These are phyloP conservation scores for Donacobius atricapilla DNA, from an alignment of 2,113 vertebrate genomes.

Conservation along the genomic window DNA sequence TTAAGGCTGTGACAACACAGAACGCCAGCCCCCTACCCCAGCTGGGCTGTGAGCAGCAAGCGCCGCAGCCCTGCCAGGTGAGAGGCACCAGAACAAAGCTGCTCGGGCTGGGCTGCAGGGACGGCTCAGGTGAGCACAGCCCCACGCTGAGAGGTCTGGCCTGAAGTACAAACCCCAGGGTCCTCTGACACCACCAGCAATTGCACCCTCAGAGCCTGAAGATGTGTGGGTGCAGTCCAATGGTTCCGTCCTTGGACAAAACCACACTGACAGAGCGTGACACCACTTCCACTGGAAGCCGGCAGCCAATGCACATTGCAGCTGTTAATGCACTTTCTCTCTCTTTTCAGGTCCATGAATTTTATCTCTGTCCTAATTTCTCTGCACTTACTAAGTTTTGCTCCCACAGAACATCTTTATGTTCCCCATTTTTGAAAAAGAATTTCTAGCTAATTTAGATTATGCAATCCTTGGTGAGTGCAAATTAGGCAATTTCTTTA, in stretches of 20 bases:
- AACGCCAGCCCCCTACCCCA: not conserved
- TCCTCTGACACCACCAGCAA: not conserved
- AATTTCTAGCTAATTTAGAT: not conserved
- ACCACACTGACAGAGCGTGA: not conserved
- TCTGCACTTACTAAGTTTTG: not conserved
- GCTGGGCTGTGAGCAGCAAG: not conserved
- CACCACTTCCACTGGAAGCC: not conserved
- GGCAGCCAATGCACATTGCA: not conserved
- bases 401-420: not conserved
- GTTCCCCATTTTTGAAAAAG: not conserved
- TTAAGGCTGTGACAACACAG: not conserved
- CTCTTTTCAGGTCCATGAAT: not conserved
- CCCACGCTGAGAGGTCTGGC: rapidly evolving
- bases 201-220: not conserved
- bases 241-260: not conserved
- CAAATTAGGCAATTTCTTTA: not conserved
- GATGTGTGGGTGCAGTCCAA: not conserved
- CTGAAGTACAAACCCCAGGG: not conserved
- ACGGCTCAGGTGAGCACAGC: not conserved
- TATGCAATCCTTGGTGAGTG: not conserved
- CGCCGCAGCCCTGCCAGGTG: not conserved
- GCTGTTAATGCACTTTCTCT: not conserved
- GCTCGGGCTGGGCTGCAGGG: not conserved
- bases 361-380: not conserved
- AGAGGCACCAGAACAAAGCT: not conserved